These are phyloP conservation scores for Drosophila asahinai DNA, from an alignment of 1,140 invertebrate genomes.

Conservation along the genomic window DNA sequence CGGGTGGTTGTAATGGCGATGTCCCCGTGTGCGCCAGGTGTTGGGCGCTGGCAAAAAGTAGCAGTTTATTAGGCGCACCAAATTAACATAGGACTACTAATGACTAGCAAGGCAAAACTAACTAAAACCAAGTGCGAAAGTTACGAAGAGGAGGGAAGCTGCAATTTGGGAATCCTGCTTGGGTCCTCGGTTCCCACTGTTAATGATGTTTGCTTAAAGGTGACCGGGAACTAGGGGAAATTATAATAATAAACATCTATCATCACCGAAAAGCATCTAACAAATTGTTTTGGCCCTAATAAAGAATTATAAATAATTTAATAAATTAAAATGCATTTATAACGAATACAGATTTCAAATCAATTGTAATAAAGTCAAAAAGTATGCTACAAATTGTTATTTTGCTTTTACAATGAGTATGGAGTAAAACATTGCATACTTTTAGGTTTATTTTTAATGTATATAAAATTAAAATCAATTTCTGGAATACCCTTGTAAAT, in stretches of 20 bases:
- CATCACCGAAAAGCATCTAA: neutral
- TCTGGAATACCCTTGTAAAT: too few species aligned
- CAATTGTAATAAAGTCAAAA: neutral
- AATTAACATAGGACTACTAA: slow-evolving; percentile 79
- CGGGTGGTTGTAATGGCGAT: slow-evolving; percentile 18
- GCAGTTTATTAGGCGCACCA: slow-evolving; percentile 83
- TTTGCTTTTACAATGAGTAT: too few species aligned
- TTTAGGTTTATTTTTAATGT: too few species aligned
- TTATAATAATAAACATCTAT: neutral
- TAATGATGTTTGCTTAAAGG: slow-evolving; percentile 10
- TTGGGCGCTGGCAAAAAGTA: slow-evolving; percentile 56
- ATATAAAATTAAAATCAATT: too few species aligned
- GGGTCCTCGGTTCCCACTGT: neutral
- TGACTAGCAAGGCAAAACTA: slow-evolving; percentile 53
- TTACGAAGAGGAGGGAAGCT: neutral
- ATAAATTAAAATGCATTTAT: too few species aligned
- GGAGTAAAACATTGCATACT: too few species aligned
- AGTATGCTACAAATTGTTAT: slow-evolving; percentile 13
- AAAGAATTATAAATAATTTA: too few species aligned
- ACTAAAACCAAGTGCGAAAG: neutral
- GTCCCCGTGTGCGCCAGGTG: slow-evolving; percentile 30
- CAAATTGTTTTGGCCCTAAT: too few species aligned
- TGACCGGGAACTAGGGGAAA: neutral
- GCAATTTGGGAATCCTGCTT: neutral
- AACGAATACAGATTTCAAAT: too few species aligned